Percentiles rank a stretch among this genome's conserved stretches.
Conservation (phyloP, 2,888 invertebrate species). For the Lasioglossum figueresi region DNA sequence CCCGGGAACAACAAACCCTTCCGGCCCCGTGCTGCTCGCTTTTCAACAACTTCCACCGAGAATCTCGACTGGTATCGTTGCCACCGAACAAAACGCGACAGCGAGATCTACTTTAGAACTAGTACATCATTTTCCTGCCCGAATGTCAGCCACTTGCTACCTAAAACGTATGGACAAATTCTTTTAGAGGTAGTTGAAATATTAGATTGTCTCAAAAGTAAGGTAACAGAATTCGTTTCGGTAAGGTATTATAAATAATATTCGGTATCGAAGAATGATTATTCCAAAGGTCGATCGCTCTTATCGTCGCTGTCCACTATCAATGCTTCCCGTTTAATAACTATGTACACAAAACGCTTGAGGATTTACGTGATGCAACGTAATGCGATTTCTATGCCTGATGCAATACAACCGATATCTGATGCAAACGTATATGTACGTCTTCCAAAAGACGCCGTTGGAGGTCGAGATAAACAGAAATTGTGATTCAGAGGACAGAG, state of each 20-base stretch:
- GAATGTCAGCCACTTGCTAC: background rate
- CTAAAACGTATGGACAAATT: background rate
- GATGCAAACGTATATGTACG: background rate
- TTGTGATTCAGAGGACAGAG: background rate
- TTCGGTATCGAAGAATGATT: background rate
- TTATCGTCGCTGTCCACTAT: background rate
- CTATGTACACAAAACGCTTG: background rate
- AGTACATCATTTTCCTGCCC: background rate
- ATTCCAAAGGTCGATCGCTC: background rate
- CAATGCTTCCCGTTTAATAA: background rate
- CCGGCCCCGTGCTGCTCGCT: conserved; percentile 21
- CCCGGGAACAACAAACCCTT: conserved; percentile 31
- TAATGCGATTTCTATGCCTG: background rate
- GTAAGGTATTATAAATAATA: background rate
- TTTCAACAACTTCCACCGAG: background rate
- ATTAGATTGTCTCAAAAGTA: background rate
- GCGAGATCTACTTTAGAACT: background rate
- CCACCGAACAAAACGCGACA: background rate
- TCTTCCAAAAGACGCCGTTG: background rate
- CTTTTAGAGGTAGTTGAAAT: background rate
- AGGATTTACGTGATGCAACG: conserved; percentile 8
- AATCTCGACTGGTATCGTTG: background rate
- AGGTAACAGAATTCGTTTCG: background rate
- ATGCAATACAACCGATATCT: background rate
- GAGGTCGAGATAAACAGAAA: background rate